A percentile compares a stretch with the other conserved stretches of the same genome.
These are phyloP conservation scores for Synergus laeviventris DNA, from an alignment of 2,888 invertebrate species.

Conservation along the genomic window DNA sequence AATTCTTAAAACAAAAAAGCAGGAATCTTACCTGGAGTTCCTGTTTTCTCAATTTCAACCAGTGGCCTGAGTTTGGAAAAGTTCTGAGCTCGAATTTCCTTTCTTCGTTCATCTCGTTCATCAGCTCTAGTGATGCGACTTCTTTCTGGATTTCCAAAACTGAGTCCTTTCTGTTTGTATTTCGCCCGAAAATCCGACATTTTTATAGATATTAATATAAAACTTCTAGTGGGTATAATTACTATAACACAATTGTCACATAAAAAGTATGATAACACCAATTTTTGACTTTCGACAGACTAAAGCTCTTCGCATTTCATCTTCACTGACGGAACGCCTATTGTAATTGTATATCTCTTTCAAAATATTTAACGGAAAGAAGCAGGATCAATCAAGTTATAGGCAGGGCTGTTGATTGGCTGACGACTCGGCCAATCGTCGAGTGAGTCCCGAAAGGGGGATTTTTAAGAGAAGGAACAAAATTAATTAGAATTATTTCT, in stretches of 20 bases:
- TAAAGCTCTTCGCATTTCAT: neutral
- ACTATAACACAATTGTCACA: neutral
- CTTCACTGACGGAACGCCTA: neutral
- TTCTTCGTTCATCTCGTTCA: slow-evolving; percentile 12
- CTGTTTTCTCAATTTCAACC: neutral
- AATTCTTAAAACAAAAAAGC: neutral
- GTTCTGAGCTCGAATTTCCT: slow-evolving; percentile 11
- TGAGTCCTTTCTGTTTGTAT: slow-evolving; percentile 38
- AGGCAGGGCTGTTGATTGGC: neutral
- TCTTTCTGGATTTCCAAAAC: slow-evolving; percentile 28
- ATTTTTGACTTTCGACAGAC: neutral
- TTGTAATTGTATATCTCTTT: neutral
- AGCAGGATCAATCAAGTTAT: no score
- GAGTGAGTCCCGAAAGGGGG: no score
- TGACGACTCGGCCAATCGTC: neutral
- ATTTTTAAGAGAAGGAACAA: no score
- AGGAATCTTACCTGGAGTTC: neutral
- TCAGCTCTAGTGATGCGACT: slow-evolving; percentile 7
- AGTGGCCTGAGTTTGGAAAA: slow-evolving; percentile 22
- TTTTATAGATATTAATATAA: neutral
- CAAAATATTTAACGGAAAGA: neutral
- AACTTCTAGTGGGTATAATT: neutral
- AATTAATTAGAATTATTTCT: no score
- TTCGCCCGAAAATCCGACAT: slow-evolving; percentile 29
- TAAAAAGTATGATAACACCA: neutral